phyloP scores from a whole-genome alignment of 2,797 vertebrate genomes.

The Octomys mimax region DNA sequence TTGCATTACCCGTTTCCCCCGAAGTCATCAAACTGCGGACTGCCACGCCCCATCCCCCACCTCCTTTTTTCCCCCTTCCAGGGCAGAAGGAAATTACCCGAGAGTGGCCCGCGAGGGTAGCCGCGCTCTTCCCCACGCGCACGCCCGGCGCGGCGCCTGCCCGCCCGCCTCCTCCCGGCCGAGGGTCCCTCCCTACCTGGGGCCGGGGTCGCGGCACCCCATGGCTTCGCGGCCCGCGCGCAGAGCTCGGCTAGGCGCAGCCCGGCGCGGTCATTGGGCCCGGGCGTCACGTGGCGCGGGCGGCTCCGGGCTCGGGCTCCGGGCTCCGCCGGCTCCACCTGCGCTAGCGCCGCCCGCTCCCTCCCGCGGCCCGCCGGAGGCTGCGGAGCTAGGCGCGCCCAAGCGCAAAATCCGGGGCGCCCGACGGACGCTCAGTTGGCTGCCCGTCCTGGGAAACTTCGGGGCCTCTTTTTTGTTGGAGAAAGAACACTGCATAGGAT shows the following conservation, averaged over 20 bases:
- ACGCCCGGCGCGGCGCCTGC: not conserved
- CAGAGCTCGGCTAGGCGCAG: slow-evolving; percentile 81
- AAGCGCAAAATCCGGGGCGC: not conserved
- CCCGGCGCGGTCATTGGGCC: slow-evolving; percentile 89
- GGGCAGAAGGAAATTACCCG: not conserved
- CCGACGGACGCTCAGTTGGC: not conserved
- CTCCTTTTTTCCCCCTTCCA: too few species aligned
- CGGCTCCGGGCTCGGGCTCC: not conserved
- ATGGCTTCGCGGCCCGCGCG: slow-evolving; percentile 85
- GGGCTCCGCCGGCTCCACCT: slow-evolving; percentile 84
- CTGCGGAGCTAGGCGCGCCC: not conserved
- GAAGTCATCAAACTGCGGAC: not conserved
- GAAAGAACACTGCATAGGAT: not conserved
- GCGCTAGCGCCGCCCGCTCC: slow-evolving; percentile 64
- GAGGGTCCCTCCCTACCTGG: slow-evolving; percentile 85
- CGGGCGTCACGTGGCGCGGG: slow-evolving; percentile 88
- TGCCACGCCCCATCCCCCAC: not conserved
- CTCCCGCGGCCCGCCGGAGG: too few species aligned
- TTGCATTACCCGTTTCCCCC: not conserved
- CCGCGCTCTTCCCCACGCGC: not conserved
- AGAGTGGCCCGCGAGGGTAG: not conserved
- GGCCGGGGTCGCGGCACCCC: slow-evolving; percentile 82
- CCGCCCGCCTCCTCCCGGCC: not conserved
- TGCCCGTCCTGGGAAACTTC: not conserved
- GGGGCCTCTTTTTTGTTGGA: not conserved